phyloP scores from a whole-genome alignment of 2,888 invertebrate genomes.

The Lingula anatina region DNA sequence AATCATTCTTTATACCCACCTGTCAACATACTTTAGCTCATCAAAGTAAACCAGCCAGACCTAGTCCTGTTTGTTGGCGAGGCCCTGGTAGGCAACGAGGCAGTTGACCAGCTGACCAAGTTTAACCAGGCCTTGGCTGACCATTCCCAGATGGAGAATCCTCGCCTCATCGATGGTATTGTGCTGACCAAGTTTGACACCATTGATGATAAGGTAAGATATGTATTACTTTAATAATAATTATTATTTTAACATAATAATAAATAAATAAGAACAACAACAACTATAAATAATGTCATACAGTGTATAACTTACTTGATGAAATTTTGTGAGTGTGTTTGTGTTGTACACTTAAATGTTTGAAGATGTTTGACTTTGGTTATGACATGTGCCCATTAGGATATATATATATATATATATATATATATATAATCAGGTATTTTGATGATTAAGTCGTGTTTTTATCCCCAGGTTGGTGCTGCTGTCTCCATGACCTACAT shows the following conservation, averaged over 20 bases:
- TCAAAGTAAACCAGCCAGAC: slow-evolving; percentile 96
- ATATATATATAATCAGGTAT: no score
- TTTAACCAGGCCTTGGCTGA: slow-evolving; percentile 98
- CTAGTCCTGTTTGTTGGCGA: slow-evolving; percentile 99
- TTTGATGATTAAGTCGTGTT: no score
- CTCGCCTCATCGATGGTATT: slow-evolving; percentile 94
- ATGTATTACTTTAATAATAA: not conserved
- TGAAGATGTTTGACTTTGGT: no score
- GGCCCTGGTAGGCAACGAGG: slow-evolving; percentile 99
- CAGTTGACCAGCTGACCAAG: slow-evolving; percentile 97
- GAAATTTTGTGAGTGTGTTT: no score
- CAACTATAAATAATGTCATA: no score
- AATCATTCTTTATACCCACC: no score
- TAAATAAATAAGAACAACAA: no score
- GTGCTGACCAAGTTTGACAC: slow-evolving; percentile 99
- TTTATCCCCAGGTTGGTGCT: slow-evolving; percentile 82
- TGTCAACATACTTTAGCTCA: slow-evolving; percentile 66
- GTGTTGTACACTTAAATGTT: no score
- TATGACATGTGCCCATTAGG: no score
- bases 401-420: no score
- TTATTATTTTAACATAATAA: no score
- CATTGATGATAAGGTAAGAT: slow-evolving; percentile 87
- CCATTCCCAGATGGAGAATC: slow-evolving; percentile 59
- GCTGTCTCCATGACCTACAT: slow-evolving; percentile 99
- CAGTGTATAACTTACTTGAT: no score